Conservation (phyloP, 2,888 invertebrate genomes). For the Phengaris alcon region DNA sequence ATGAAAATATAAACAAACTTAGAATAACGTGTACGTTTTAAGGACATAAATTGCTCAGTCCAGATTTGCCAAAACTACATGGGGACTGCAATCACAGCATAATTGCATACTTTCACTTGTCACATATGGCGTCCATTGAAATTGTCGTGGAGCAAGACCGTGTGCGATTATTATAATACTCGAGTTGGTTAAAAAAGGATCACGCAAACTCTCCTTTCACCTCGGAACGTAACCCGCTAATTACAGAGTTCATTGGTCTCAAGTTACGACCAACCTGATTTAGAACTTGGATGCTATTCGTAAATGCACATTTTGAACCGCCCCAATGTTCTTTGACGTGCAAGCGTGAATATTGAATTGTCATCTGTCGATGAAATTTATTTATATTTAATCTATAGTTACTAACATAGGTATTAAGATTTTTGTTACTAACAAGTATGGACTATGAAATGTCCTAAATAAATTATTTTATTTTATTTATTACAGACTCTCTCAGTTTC, state of each 20-base stretch:
- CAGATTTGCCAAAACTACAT: not conserved
- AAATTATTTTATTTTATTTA: not conserved
- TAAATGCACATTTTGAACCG: not conserved
- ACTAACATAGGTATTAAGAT: no score
- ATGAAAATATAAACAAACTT: not conserved
- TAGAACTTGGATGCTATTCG: slow-evolving; percentile 33
- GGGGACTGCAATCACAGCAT: slow-evolving; percentile 30
- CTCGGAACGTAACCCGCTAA: slow-evolving; percentile 58
- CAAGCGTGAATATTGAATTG: not conserved
- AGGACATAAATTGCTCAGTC: not conserved
- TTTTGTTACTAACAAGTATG: no score
- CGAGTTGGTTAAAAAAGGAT: slow-evolving; percentile 58
- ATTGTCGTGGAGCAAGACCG: slow-evolving; percentile 58
- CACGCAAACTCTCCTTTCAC: slow-evolving; percentile 61
- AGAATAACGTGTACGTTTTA: not conserved
- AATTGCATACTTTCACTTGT: slow-evolving; percentile 68
- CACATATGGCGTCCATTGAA: slow-evolving; percentile 53
- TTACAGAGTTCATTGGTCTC: slow-evolving; percentile 60
- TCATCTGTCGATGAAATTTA: not conserved
- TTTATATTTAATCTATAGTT: no score
- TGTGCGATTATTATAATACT: slow-evolving; percentile 61
- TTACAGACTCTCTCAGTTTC: not conserved
- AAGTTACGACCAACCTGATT: slow-evolving; percentile 48
- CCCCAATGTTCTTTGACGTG: slow-evolving; percentile 9
- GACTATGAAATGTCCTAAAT: no score